Base-by-base conservation (phyloP, 37 sponge, comb jelly and placozoan species). In the Chondrosia reniformis region DNA sequence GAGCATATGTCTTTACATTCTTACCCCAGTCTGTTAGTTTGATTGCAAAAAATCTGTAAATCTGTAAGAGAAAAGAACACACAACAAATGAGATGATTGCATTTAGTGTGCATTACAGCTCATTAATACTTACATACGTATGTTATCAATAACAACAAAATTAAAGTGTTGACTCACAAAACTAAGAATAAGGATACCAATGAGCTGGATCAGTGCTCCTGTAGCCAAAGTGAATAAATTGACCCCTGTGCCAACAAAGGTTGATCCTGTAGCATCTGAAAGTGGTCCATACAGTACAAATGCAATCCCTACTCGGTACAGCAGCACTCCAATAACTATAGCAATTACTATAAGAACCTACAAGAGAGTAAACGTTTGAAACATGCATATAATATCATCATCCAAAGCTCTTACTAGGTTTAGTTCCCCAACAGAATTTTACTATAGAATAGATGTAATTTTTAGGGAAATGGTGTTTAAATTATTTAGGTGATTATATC, bases 231-330 rank as follows among this genome's bases (percentile, higher is more conserved):
- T 80, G 34, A 76, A 25, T 30, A 86, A 37, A 32, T 72, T 61
- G 24, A 24, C 52, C 43, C 44, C 49, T 15, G 83, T 33, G 1
- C 87, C 81, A 31, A 76, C 74, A 27, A 69, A 45, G 36, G 79
- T 55, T 19, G 89, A 86, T 41, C 74, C 64, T 7, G 76, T 67
- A 22, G 63, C 43, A 31, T 55, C 44, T 22, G 78, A 33, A 10
- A 84, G 33, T 31, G 69, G 63, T 10, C 75, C 41, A 66, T 80
- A 74, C 17, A 87, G 33, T 8, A 78, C 46, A 6, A 71, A 63
- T n/a, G 83, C 28, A 15, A 93, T 78, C 6, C 74, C 90, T 9
- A 62, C 81, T 32, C 89, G 84, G 45, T 89, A 89, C 39, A 93
- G 36, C 33, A 93, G 37, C 56, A 93, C 85, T 15, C 80, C 85